Base-by-base conservation (phyloP, 1,140 invertebrate species). In the Panagrolaimus sp. region DNA sequence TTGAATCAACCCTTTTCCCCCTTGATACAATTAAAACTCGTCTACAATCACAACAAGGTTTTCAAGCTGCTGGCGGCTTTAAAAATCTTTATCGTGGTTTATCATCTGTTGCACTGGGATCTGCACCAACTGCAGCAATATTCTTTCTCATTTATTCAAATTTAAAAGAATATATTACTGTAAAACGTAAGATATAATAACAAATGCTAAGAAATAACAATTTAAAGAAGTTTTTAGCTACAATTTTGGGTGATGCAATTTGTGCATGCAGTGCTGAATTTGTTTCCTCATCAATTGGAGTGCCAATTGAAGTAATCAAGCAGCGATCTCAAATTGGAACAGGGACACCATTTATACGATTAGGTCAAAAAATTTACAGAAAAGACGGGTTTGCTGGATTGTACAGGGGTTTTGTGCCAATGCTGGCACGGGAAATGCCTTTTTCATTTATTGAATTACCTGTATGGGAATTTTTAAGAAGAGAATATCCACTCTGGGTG, bases 371-470 rank as follows among this genome's bases (percentile, higher is more conserved):
- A 8, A 89, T 89, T 71, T 85, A 88, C 76, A 80, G 84, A 1
- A 68, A 73, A 13, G 69, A 85, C 81, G 86, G 86, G 8, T 67
- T 86, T 31, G 5, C 51, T 72, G 92, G 92, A 0, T 84, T 96
- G 5, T 98, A 96, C 85, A 86, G 93, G 63, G 94, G 95, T 0
- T 76, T 63, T 84, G 85, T 89, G 0, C 92, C 90, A 20, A 98
- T 93, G 1, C 88, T 97, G 14, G 81, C 91, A 9, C 85, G 95
- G 72, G 95, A 98, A 78, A 88, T 97, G 74, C 95, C 95, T 9
- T 98, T 97, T 86, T 92, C 92, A 48, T 87, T 96, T 51, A 90
- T 97, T 69, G 92, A 98, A 85, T 92, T 95, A 85, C 93, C 95
- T 0, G 77, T 96, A 1, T 96, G 94, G 91, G 95, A 98, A 84